phyloP scores from a whole-genome alignment of 2,888 invertebrate species.

The Mesorhabditis sp. region DNA sequence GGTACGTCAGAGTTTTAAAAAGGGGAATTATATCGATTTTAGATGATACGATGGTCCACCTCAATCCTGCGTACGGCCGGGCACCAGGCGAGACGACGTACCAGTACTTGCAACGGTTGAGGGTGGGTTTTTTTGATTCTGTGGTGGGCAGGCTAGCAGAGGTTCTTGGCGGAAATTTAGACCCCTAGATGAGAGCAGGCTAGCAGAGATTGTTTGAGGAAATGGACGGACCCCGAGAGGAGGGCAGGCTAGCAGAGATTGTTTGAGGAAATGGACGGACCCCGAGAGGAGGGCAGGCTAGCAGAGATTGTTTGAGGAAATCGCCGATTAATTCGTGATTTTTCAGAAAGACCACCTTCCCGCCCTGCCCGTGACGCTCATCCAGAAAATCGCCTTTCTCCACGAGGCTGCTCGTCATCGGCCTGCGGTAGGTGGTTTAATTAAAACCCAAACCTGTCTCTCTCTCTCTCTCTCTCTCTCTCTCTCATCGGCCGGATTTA shows the following conservation, averaged over 20 bases:
- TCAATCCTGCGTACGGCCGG: constrained; percentile 10
- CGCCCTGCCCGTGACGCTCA: constrained; percentile 24
- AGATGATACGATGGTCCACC: constrained; percentile 9
- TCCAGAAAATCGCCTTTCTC: constrained; percentile 36
- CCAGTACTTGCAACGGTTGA: constrained; percentile 32
- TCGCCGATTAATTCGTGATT: constrained; percentile 3
- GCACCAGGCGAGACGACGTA: constrained; percentile 47
- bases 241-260: no score
- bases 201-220: no score
- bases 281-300: no score
- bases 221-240: no score
- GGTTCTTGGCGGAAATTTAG: no score
- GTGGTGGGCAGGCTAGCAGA: no score
- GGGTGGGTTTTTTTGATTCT: background rate
- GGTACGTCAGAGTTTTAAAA: constrained; percentile 18
- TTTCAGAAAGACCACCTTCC: constrained; percentile 20
- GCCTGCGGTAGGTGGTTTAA: constrained; percentile 19
- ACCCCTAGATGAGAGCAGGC: no score
- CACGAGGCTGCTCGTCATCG: constrained; percentile 32
- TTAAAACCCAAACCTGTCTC: background rate
- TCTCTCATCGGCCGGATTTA: background rate
- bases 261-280: no score
- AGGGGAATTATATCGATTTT: background rate
- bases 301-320: no score
- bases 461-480: constrained; percentile 8